Evolutionary conservation across 1,140 invertebrate genomes (phyloP), one percentile per base, ranked within the genome.

Genomic region (Drosophila baimaii): DNA sequence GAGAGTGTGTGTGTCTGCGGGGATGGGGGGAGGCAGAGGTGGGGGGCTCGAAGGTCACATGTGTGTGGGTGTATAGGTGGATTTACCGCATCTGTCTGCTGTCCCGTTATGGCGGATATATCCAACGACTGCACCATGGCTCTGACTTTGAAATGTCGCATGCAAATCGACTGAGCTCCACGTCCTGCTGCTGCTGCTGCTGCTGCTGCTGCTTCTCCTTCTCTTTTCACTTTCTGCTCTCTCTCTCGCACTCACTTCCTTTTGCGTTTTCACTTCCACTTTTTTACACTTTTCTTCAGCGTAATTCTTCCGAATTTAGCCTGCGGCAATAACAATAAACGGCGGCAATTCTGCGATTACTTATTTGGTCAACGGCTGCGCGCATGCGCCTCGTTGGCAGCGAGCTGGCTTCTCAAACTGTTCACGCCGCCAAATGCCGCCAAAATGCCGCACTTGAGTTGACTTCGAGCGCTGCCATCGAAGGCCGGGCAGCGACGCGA

Each of bases 101-200:
- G 80, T 72, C 86, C 90, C 52, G 85, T 75, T 81, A 91, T 91
- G 68, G 88, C 77, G 54, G 90, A 80, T 75, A 91, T 91, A 75
- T 91, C 90, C 73, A 91, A 65, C 49, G 90, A 82, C 75, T 91
- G 88, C 64, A 91, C 90, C 88, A 91, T 88, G 77, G 69, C 72
- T 89, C 70, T 85, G 84, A 88, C 79, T 88, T 88, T 89, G 84
- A 86, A 86, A 83, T 86, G 83, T 86, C 84, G 79, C 80, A 83
- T 89, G 81, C 84, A 83, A 76, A 83, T 56, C 44, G 57, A 27
- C 21, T 33, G 39, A 58, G 31, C 27, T 5, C 8, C 19, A 47
- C 31, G 12, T 33, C 25, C 29, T 52, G 41, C 39, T 13, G 3
- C 25, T 29, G n/a, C 69, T 33, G 12, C 55, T 37, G 17, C 55